phyloP scores from a whole-genome alignment of 2,113 vertebrate genomes.

The Microcebus tavaratra region DNA sequence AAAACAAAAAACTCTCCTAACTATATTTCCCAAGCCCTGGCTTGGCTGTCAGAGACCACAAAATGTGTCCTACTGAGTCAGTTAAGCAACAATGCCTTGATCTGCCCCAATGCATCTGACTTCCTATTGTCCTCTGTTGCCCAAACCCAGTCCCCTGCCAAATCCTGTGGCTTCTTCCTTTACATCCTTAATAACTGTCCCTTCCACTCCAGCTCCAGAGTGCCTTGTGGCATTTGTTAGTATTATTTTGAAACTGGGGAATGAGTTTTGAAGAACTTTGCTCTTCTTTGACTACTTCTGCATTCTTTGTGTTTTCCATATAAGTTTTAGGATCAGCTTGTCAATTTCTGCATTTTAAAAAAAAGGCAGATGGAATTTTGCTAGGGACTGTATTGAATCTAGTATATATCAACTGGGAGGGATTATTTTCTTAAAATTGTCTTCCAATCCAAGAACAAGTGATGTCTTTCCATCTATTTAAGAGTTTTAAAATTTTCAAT shows the following conservation, averaged over 20 bases:
- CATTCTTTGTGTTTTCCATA: not conserved
- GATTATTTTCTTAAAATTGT: not conserved
- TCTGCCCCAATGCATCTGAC: not conserved
- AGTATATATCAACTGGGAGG: not conserved
- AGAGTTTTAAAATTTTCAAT: not conserved
- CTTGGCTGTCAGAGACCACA: not conserved
- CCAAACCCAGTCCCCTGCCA: not conserved
- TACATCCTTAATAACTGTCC: not conserved
- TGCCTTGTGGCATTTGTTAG: not conserved
- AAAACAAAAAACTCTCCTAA: not conserved
- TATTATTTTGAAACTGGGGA: not conserved
- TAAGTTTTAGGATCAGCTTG: not conserved
- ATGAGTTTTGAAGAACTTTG: not conserved
- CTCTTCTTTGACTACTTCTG: not conserved
- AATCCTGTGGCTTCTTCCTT: not conserved
- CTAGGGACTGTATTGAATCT: not conserved
- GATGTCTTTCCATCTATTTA: not conserved
- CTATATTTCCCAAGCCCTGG: not conserved
- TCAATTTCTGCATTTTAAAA: not conserved
- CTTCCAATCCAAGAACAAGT: not conserved
- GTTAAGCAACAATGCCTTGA: not conserved
- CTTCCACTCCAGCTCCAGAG: not conserved
- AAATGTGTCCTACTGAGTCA: not conserved
- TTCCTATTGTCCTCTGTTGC: not conserved
- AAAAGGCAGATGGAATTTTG: not conserved